Evolutionary conservation across 2,888 invertebrate species (phyloP), one percentile per base, ranked within the genome.

Genomic region (Caenorhabditis sp.): DNA sequence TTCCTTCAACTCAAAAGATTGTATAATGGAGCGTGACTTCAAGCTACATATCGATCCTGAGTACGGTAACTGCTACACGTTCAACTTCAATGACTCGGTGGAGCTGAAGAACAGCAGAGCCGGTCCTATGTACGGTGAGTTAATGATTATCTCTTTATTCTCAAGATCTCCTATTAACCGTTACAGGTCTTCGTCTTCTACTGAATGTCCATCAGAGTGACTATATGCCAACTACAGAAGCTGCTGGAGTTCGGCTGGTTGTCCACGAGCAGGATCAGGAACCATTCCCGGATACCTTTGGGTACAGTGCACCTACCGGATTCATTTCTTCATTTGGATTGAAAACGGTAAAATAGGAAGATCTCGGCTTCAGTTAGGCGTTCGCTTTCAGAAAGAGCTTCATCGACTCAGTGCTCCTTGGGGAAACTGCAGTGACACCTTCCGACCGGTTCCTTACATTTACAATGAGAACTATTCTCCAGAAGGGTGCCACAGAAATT

Each of bases 61-160:
- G 65, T 92, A 88, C 68, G 91, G 91, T 6, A 92, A 92, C 74
- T 91, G 91, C 70, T 91, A 89, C 79, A 92, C 91, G 6, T 91
- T 92, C 80, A 92, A 92, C 67, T 92, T 89, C 82, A 91, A 91
- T 67, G 88, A 89, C 53, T 88, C 89, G 0, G 89, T 90, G 0
- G 86, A 88, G 37, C 53, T 90, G 74, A 89, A 86, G 47, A 91
- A 89, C 74, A 88, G 84, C 40, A 60, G 91, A 56, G 90, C 91
- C n/a, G 90, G 88, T 15, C 88, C 88, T 11, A 87, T 87, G 86
- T 88, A 88, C 65, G 88, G 88, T 85, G 20, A 18, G 85, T 67
- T 26, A 13, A 6, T 22, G n/a, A n/a, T n/a, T n/a, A n/a, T n/a
- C n/a, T n/a, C n/a, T n/a, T n/a, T n/a, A n/a, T n/a, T n/a, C n/a